A percentile compares a stretch with the other conserved stretches of the same genome.
These are phyloP conservation scores for Drosophila diplacantha DNA, from an alignment of 2,888 invertebrate genomes.

Conservation along the genomic window DNA sequence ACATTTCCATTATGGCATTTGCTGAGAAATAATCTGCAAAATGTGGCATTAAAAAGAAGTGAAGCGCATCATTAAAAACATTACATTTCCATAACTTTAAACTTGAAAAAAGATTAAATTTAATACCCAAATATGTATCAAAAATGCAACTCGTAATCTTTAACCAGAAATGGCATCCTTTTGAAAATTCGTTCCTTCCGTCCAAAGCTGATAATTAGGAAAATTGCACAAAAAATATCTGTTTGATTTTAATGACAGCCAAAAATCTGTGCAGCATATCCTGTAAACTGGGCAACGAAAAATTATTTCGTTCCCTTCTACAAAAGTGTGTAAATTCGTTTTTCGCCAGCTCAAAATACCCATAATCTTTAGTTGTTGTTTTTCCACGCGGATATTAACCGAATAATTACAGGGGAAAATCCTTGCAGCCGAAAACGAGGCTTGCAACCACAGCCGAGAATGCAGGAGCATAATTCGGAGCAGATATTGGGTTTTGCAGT, in stretches of 20 bases:
- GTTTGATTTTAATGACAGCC: no score
- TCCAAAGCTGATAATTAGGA: no score
- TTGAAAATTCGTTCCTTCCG: neutral
- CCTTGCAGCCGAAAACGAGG: constrained; percentile 26
- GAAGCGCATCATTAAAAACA: neutral
- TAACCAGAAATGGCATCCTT: neutral
- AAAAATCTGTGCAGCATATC: neutral
- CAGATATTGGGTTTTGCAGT: constrained; percentile 14
- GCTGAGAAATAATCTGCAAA: neutral
- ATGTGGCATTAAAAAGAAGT: neutral
- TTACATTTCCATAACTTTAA: neutral
- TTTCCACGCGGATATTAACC: neutral
- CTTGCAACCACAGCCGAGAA: constrained; percentile 13
- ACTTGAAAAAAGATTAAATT: neutral
- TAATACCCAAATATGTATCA: neutral
- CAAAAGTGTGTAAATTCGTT: no score
- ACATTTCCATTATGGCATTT: neutral
- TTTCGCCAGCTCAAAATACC: neutral
- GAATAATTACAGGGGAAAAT: neutral
- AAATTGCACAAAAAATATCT: neutral
- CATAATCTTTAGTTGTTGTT: neutral
- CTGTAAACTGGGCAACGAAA: neutral
- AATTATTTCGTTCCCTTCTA: no score
- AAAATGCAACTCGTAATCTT: neutral
- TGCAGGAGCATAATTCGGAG: constrained; percentile 11